Conservation (phyloP, 2,797 vertebrate genomes). For the Lepus oiostolus region DNA sequence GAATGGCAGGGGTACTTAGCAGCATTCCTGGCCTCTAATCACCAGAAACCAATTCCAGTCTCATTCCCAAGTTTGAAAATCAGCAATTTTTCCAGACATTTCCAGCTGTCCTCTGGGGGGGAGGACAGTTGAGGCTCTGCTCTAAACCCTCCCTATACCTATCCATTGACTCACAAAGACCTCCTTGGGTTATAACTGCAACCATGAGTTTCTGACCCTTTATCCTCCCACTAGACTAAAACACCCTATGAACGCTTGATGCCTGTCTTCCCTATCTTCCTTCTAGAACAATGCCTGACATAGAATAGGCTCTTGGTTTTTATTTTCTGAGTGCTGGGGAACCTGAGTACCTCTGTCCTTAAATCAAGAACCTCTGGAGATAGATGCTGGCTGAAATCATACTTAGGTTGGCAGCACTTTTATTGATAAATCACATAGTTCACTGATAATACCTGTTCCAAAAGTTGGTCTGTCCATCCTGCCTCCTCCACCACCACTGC, state of each 20-base stretch:
- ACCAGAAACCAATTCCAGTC: not conserved
- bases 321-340: not conserved
- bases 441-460: not conserved
- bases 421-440: not conserved
- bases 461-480: not conserved
- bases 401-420: not conserved
- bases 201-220: not conserved
- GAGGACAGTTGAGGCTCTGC: not conserved
- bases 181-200: not conserved
- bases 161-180: slow-evolving; percentile 15
- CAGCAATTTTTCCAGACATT: not conserved
- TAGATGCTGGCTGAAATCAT: not conserved
- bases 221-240: not conserved
- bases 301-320: not conserved
- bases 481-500: too few species aligned
- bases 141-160: not conserved
- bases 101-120: not conserved
- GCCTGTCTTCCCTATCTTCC: not conserved
- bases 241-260: not conserved
- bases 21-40: not conserved
- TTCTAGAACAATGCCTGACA: not conserved
- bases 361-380: not conserved
- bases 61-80: not conserved
- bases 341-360: not conserved
- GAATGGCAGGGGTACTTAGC: not conserved